These are phyloP conservation scores for Dermochelys coriacea DNA, from an alignment of 2,797 vertebrate genomes.

Conservation along the genomic window DNA sequence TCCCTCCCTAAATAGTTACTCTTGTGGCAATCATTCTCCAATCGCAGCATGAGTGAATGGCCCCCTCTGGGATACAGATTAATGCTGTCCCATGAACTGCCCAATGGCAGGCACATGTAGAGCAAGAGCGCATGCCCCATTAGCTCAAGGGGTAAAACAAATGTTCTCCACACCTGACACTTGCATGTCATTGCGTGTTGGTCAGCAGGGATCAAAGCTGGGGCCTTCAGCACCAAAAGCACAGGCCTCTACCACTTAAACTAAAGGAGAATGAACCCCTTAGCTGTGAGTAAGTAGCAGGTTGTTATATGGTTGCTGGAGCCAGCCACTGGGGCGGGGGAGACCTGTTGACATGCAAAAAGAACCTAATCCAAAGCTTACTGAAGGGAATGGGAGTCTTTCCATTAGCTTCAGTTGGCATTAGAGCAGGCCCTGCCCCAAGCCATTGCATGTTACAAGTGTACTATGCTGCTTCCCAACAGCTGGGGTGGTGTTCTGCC, in stretches of 20 bases:
- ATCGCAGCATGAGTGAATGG: neutral
- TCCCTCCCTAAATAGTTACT: slow-evolving; percentile 39
- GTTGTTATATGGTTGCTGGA: neutral
- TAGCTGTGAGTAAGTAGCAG: neutral
- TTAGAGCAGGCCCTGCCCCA: neutral
- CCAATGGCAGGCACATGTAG: neutral
- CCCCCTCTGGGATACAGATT: slow-evolving; percentile 9
- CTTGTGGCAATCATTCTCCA: slow-evolving; percentile 38
- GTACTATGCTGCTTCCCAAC: neutral
- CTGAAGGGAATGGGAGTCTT: neutral
- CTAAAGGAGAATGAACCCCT: neutral
- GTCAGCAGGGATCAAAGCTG: neutral
- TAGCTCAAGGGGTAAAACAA: neutral
- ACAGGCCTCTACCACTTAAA: neutral
- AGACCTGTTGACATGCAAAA: neutral
- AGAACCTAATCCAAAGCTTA: neutral
- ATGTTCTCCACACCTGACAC: neutral
- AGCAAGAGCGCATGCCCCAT: slow-evolving; percentile 2
- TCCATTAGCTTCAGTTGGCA: neutral
- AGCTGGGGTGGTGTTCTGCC: neutral
- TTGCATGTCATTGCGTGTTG: neutral
- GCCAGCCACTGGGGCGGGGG: neutral
- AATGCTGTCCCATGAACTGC: neutral
- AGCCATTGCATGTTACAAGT: accelerated
- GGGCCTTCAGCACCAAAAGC: neutral